Percentiles rank a stretch among this genome's conserved stretches.
These are phyloP conservation scores for Euura saliciscinereae DNA, from an alignment of 1,140 invertebrate species.

Conservation along the genomic window DNA sequence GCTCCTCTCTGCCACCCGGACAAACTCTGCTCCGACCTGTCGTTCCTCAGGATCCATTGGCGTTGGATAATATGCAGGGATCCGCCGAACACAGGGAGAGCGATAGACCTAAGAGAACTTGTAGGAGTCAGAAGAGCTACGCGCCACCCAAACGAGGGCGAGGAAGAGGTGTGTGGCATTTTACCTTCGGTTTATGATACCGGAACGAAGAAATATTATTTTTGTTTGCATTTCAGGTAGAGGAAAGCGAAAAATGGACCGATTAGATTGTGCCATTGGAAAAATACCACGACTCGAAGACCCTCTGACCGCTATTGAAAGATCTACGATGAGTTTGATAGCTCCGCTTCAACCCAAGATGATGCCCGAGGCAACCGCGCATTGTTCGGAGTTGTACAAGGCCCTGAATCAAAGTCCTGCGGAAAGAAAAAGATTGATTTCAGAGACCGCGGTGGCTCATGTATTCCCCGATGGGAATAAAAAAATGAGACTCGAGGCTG, in stretches of 20 bases:
- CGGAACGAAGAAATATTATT: no score
- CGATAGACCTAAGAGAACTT: slow-evolving; percentile 55
- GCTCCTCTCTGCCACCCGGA: slow-evolving; percentile 34
- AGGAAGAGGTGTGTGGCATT: slow-evolving; percentile 42
- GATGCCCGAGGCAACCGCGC: slow-evolving; percentile 15
- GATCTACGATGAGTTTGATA: slow-evolving; percentile 46
- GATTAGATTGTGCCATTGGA: slow-evolving; percentile 19
- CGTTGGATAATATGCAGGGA: slow-evolving; percentile 41
- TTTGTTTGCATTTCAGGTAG: slow-evolving; percentile 36
- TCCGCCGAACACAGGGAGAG: slow-evolving; percentile 41
- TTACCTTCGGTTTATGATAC: slow-evolving; percentile 9
- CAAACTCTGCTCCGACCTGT: slow-evolving; percentile 13
- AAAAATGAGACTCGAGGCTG: not conserved
- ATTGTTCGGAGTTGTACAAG: slow-evolving; percentile 44
- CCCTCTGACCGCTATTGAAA: slow-evolving; percentile 47
- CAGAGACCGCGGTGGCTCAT: not conserved
- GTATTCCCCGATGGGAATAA: not conserved
- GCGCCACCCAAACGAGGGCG: slow-evolving; percentile 56
- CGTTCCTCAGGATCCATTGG: slow-evolving; percentile 45
- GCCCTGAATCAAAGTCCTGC: slow-evolving; percentile 39
- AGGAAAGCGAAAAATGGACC: slow-evolving; percentile 55
- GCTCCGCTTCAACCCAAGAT: slow-evolving; percentile 33
- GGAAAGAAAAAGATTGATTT: slow-evolving; percentile 14
- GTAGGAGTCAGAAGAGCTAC: slow-evolving; percentile 56
- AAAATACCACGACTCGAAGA: slow-evolving; percentile 47